Evolutionary conservation across 2,797 vertebrate species (phyloP).

Genomic region (Ptychadena robeensis): DNA sequence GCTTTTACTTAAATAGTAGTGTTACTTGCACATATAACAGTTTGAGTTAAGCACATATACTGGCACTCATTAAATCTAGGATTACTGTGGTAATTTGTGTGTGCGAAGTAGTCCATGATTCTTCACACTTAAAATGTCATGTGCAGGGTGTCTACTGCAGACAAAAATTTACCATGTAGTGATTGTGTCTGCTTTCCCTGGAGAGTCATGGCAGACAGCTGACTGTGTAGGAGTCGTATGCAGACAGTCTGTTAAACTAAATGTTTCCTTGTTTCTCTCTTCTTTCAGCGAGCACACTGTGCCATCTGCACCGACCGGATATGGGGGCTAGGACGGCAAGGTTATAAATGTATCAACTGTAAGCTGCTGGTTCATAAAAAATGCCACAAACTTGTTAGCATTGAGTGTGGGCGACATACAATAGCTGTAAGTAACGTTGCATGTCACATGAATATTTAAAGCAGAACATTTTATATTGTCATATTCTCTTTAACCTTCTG

Average conservation of each 20-base stretch:
- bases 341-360: constrained; percentile 98
- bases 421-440: constrained; percentile 73
- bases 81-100: background rate
- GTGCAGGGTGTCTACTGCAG: constrained; percentile 19
- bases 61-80: background rate
- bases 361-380: constrained; percentile 98
- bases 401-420: constrained; percentile 87
- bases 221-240: constrained; percentile 7
- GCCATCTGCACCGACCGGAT: constrained; percentile 97
- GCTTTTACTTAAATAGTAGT: background rate
- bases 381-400: constrained; percentile 93
- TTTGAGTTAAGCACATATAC: background rate
- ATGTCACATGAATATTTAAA: background rate
- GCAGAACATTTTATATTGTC: no score
- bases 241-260: constrained; percentile 26
- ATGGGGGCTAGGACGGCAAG: constrained; percentile 96
- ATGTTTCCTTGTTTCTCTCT: constrained; percentile 24
- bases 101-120: background rate
- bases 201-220: background rate
- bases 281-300: constrained; percentile 90
- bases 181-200: background rate
- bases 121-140: background rate
- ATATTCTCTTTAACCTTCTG: no score
- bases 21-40: background rate
- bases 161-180: background rate